Base-by-base conservation (phyloP, 2,888 invertebrate genomes). In the Clivina fossor region DNA sequence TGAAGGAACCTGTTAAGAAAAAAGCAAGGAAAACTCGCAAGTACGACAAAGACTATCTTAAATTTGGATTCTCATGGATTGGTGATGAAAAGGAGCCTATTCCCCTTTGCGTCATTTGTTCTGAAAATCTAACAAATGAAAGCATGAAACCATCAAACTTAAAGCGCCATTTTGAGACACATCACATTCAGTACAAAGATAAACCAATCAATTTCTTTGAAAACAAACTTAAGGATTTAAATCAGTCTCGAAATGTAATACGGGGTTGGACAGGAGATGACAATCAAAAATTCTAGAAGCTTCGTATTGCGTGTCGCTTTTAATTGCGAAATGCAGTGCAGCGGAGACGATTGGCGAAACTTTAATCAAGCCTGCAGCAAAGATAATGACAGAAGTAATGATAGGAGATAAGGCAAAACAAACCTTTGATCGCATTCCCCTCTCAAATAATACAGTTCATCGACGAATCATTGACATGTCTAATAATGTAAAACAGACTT, bases 221-320 rank as follows among this genome's bases (percentile, higher is more conserved):
- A 24, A 7, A 24, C 26, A 4, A 9, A 24, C 5, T 20, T 58
- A 11, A 47, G 54, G 26, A 24, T 24, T 7, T 24, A 24, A 24
- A 24, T 24, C 26, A 24, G 26, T 24, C 9, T 24, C 26, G 26
- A 24, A 24, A 24, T 7, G 26, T 24, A 24, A 24, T 24, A 9
- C 26, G 9, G 9, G 26, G 26, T 24, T 7, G 4, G 26, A 24
- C 26, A 24, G 26, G 26, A 24, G 26, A 9, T 24, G 26, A 24
- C 4, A 24, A 24, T 9, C 26, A 24, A 24, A 24, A 24, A 24
- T 7, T 24, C 9, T 24, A 24, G 26, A 24, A 24, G 26, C 26
- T 24, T 24, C 4, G 4, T 24, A 24, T 24, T 9, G 26, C 26
- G 9, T 24, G 26, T 24, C 26, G 9, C 4, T 24, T 24, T 24